Evolutionary conservation across 2,888 invertebrate genomes (phyloP), one percentile per base, ranked within the genome.

Genomic region (Isotomurus palustris): DNA sequence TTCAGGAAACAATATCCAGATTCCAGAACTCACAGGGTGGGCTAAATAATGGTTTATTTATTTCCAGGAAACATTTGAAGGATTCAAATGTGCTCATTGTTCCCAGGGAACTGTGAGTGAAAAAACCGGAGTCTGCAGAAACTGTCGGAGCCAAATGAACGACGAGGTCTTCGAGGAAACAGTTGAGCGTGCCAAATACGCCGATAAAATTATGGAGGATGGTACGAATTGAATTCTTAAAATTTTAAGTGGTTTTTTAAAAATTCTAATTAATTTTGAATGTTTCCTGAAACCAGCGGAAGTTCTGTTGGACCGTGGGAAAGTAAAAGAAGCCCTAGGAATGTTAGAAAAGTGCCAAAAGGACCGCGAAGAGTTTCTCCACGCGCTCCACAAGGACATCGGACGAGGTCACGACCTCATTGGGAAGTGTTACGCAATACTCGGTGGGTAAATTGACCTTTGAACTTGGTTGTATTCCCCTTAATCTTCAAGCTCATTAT

Each of bases 341-440:
- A 72, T 73, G 44, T 73, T 82, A 32, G 2, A 5, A 4, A 22
- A 14, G 6, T 50, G 50, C 38, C 22, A 38, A 17, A 25, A 43
- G 27, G 32, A 43, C 17, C 12, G 32, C 17, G 2, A 22, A 4
- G 29, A 17, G 24, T 40, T 53, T 24, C n/a, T 53, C 6, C 45
- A 53, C 40, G 4, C 36, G 40, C 40, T 22, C 22, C 38, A 50
- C 40, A 24, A 38, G 21, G 35, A 79, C 60, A 73, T 82, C 43
- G 75, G 76, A 10, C 69, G 73, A 51, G 75, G 75, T 10, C 72
- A 76, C 38, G 80, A 81, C 71, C 73, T 78, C 36, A 72, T 83
- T 35, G 83, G 80, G 52, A 76, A 77, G 66, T 78, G 79, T 66
- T 78, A 79, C 69, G 78, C 79, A 5, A 74, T 76, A 54, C 72